Conservation (phyloP, 1,140 invertebrate genomes). For the Bombus cullumanus region DNA sequence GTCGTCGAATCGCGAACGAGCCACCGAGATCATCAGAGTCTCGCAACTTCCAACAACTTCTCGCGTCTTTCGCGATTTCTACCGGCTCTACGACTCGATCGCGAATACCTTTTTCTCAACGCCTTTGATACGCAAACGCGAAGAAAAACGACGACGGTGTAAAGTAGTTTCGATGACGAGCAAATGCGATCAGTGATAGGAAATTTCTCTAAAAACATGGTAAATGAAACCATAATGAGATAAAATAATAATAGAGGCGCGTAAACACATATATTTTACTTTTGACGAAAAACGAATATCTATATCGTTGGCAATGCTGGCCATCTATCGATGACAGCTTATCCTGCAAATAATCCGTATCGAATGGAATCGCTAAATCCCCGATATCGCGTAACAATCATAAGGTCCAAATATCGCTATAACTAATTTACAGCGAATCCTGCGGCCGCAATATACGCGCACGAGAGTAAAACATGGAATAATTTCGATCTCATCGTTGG, state of each 20-base stretch:
- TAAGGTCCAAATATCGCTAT: background rate
- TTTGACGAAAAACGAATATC: too few species aligned
- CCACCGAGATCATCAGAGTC: slow-evolving; percentile 27
- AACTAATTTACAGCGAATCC: background rate
- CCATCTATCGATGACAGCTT: background rate
- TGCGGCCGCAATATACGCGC: too few species aligned
- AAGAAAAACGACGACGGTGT: background rate
- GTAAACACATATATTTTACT: too few species aligned
- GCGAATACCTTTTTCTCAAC: background rate
- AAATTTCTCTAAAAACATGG: too few species aligned
- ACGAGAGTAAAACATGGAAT: background rate
- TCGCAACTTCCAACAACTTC: background rate
- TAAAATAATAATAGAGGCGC: too few species aligned
- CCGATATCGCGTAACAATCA: background rate
- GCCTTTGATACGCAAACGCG: background rate
- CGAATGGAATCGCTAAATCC: background rate
- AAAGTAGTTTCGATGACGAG: too few species aligned
- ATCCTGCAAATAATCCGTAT: background rate
- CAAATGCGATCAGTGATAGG: background rate
- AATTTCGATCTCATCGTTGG: background rate
- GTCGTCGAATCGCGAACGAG: slow-evolving; percentile 3
- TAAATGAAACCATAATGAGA: too few species aligned
- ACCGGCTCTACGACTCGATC: background rate
- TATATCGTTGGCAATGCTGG: too few species aligned
- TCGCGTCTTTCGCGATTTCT: background rate